Evolutionary conservation across 2,888 invertebrate genomes (phyloP).

Genomic region (Drosophila siamana): DNA sequence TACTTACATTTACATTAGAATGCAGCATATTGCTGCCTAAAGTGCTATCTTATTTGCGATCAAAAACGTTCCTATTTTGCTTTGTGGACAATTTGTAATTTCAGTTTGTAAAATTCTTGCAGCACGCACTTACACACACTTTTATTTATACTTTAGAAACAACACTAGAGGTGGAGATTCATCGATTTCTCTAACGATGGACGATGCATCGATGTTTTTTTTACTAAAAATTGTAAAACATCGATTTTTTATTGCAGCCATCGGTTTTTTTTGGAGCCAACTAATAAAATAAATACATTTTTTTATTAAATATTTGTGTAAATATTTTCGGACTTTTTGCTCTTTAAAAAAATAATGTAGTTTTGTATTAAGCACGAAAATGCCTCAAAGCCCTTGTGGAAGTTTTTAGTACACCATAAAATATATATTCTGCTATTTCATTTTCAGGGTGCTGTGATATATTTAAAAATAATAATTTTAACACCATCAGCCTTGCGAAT

Average conservation of each 20-base stretch:
- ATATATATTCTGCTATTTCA: too few relatives aligned
- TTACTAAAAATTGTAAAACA: neutral
- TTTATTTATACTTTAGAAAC: constrained; percentile 47
- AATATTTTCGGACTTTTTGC: too few relatives aligned
- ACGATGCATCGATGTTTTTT: neutral
- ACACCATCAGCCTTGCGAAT: too few relatives aligned
- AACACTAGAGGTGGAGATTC: constrained; percentile 38
- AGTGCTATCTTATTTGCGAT: constrained; percentile 45
- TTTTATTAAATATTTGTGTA: too few relatives aligned
- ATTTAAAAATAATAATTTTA: too few relatives aligned
- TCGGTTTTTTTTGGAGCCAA: too few relatives aligned
- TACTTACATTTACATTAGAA: constrained; percentile 46
- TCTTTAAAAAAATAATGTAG: too few relatives aligned
- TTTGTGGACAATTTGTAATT: constrained; percentile 49
- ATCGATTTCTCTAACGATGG: neutral
- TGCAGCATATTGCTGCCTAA: constrained; percentile 48
- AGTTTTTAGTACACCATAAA: too few relatives aligned
- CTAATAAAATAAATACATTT: too few relatives aligned
- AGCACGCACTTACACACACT: constrained; percentile 54
- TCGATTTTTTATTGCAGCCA: neutral
- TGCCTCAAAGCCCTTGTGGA: too few relatives aligned
- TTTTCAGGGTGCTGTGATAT: too few relatives aligned
- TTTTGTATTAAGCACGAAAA: too few relatives aligned
- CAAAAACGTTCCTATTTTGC: constrained; percentile 61
- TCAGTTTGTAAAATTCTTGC: constrained; percentile 59